A percentile compares a stretch with the other conserved stretches of the same genome.
Evolutionary conservation across 2,113 vertebrate genomes (phyloP).

Genomic region (Spheniscus mendiculus): DNA sequence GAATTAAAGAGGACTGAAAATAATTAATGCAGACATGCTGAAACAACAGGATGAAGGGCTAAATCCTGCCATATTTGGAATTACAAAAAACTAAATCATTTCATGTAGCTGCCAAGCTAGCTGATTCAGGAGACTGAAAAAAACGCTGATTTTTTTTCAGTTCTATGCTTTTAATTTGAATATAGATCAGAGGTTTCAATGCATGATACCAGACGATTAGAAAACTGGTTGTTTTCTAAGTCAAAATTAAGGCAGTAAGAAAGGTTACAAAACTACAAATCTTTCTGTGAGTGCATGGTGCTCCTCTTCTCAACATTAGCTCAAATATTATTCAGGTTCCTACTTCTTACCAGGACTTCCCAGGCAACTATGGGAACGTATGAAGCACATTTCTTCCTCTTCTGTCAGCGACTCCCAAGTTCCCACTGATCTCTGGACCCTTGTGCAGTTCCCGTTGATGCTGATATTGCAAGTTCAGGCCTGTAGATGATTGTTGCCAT

Average conservation of each 20-base stretch:
- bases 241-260: background rate
- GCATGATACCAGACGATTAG: background rate
- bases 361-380: background rate
- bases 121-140: conserved; percentile 1
- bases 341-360: background rate
- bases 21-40: conserved; percentile 17
- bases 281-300: background rate
- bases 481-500: background rate
- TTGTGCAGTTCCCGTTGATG: background rate
- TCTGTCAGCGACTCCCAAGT: background rate
- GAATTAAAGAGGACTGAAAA: conserved; percentile 40
- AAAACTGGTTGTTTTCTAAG: background rate
- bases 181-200: background rate
- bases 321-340: background rate
- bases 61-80: conserved; percentile 11
- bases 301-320: background rate
- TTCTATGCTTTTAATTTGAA: background rate
- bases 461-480: background rate
- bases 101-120: conserved; percentile 19
- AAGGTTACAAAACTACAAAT: background rate
- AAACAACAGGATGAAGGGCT: conserved; percentile 35
- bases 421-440: background rate
- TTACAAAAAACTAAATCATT: background rate
- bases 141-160: background rate
- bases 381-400: background rate